Percentiles rank a stretch among this genome's conserved stretches.
These are phyloP conservation scores for Thermophis baileyi DNA, from an alignment of 2,113 vertebrate species.

Conservation along the genomic window DNA sequence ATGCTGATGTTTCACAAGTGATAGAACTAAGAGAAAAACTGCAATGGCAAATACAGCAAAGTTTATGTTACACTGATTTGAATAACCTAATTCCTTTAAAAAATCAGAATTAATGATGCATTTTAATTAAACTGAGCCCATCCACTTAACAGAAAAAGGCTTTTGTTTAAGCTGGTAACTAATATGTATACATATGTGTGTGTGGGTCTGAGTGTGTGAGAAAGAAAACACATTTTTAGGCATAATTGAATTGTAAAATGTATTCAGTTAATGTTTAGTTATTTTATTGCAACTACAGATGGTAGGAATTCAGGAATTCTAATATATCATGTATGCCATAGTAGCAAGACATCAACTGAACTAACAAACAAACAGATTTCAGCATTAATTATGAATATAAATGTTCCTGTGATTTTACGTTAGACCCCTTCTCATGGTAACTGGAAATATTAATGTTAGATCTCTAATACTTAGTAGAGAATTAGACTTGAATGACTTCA, in stretches of 20 bases:
- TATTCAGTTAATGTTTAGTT: conserved; percentile 40
- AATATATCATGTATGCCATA: not conserved
- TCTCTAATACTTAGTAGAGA: conserved; percentile 17
- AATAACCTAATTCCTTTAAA: not conserved
- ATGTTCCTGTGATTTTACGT: conserved; percentile 31
- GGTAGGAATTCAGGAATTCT: not conserved
- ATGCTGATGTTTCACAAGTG: not conserved
- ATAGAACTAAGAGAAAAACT: not conserved
- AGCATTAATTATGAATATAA: conserved; percentile 33
- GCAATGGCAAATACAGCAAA: not conserved
- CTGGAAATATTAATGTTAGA: conserved; percentile 31
- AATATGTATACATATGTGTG: not conserved
- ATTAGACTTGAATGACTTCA: conserved; percentile 37
- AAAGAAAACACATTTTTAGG: not conserved
- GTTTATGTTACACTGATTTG: not conserved
- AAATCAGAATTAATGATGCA: not conserved
- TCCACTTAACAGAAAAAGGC: not conserved
- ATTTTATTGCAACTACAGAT: conserved; percentile 27
- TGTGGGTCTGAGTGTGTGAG: not conserved
- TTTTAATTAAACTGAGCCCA: not conserved
- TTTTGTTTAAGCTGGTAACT: not conserved
- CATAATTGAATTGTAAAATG: conserved; percentile 27
- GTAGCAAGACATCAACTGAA: not conserved
- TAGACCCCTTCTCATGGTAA: not conserved
- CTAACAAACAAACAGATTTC: conserved; percentile 27